phyloP scores from a whole-genome alignment of 2,113 vertebrate genomes.

The Centropristis striata region DNA sequence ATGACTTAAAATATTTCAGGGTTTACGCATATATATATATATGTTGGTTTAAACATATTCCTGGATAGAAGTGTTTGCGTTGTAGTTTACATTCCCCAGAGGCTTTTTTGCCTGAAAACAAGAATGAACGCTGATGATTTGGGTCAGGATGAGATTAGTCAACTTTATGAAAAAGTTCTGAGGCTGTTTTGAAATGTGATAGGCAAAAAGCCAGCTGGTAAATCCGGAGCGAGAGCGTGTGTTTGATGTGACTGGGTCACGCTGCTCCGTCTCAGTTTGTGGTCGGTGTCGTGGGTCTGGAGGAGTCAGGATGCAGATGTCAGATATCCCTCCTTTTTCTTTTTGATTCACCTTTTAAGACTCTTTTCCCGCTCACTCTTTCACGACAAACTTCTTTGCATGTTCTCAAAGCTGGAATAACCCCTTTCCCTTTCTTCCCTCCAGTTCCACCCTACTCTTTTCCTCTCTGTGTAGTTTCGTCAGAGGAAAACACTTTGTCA shows the following conservation, averaged over 20 bases:
- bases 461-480: background rate
- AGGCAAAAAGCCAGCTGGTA: background rate
- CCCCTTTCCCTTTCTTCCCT: too few relatives aligned
- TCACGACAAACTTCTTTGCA: background rate
- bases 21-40: background rate
- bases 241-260: constrained; percentile 29
- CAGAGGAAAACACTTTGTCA: background rate
- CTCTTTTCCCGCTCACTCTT: background rate
- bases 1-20: background rate
- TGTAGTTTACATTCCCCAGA: background rate
- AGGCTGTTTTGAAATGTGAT: constrained; percentile 39
- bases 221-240: background rate
- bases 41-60: background rate
- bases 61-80: background rate
- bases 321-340: background rate
- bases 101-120: background rate
- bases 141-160: constrained; percentile 33
- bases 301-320: constrained; percentile 10
- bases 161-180: constrained; percentile 25
- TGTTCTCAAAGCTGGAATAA: background rate
- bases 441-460: background rate
- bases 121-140: background rate
- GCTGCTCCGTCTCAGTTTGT: constrained; percentile 13
- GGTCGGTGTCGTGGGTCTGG: background rate
- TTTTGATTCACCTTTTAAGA: background rate